A percentile compares a stretch with the other conserved stretches of the same genome.
Conservation (phyloP, 2,888 invertebrate species). For the Tiliacea aurago region DNA sequence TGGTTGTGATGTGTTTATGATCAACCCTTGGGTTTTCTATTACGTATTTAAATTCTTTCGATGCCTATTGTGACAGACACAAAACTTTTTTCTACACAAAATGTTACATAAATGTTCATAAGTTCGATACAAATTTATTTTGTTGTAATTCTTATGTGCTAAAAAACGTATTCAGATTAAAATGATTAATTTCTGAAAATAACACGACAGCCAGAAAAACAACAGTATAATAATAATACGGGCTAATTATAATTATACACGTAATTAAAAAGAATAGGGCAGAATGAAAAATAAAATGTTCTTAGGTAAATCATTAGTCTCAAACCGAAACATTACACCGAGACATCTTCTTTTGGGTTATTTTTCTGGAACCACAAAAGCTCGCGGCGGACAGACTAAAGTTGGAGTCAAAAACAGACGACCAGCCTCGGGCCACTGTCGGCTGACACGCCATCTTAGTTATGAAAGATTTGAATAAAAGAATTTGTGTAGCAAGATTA, state of each 20-base stretch:
- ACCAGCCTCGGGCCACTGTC: conserved; percentile 32
- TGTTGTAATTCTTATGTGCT: too few species aligned
- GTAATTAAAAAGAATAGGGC: background rate
- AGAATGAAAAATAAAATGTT: background rate
- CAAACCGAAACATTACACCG: background rate
- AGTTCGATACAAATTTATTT: background rate
- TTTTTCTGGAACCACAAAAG: conserved; percentile 29
- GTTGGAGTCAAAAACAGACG: conserved; percentile 38
- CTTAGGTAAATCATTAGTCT: background rate
- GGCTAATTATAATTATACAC: background rate
- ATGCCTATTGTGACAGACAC: background rate
- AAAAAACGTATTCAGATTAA: background rate
- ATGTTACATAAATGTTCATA: background rate
- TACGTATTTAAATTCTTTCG: background rate
- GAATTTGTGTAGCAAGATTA: background rate
- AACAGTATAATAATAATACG: background rate
- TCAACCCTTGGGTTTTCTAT: background rate
- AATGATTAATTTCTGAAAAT: background rate
- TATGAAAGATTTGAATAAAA: conserved; percentile 37
- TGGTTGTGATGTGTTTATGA: conserved; percentile 12
- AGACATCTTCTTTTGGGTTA: background rate
- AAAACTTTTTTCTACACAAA: background rate
- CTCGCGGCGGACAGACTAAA: conserved; percentile 19
- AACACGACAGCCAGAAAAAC: background rate
- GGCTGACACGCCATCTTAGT: conserved; percentile 11